A percentile compares a stretch with the other conserved stretches of the same genome.
phyloP scores from a whole-genome alignment of 2,113 vertebrate genomes.

The Halcyon senegalensis region DNA sequence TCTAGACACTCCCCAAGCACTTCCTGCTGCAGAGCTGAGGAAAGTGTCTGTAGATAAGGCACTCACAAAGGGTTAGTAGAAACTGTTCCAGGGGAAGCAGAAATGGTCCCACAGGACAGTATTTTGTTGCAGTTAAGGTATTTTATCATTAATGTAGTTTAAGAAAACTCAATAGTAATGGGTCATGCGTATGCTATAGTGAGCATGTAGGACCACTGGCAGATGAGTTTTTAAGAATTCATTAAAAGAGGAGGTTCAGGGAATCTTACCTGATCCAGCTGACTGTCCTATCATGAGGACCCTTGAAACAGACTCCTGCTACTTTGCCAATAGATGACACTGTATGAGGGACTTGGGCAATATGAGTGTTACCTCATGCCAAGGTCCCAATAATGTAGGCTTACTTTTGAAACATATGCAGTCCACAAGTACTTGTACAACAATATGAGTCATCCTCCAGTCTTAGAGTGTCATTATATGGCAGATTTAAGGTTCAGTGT shows the following conservation, averaged over 20 bases:
- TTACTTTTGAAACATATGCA: neutral
- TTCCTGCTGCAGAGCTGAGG: neutral
- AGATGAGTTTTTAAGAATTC: neutral
- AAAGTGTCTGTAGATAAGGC: neutral
- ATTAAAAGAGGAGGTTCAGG: neutral
- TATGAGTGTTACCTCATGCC: neutral
- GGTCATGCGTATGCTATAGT: rapidly evolving
- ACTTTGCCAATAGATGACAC: neutral
- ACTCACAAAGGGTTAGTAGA: neutral
- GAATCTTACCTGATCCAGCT: neutral
- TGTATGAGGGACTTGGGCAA: neutral
- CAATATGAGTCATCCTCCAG: rapidly evolving
- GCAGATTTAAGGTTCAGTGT: neutral
- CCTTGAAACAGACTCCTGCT: neutral
- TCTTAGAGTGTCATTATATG: neutral
- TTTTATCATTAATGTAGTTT: neutral
- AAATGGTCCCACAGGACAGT: neutral
- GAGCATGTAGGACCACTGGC: neutral
- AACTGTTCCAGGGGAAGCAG: neutral
- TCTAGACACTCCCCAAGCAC: neutral
- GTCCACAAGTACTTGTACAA: neutral
- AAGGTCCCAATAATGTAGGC: neutral
- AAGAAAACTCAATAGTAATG: neutral
- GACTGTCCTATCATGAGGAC: neutral
- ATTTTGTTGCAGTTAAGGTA: neutral